Conservation (phyloP, 2,113 vertebrate species). For the Chloebia gouldiae region DNA sequence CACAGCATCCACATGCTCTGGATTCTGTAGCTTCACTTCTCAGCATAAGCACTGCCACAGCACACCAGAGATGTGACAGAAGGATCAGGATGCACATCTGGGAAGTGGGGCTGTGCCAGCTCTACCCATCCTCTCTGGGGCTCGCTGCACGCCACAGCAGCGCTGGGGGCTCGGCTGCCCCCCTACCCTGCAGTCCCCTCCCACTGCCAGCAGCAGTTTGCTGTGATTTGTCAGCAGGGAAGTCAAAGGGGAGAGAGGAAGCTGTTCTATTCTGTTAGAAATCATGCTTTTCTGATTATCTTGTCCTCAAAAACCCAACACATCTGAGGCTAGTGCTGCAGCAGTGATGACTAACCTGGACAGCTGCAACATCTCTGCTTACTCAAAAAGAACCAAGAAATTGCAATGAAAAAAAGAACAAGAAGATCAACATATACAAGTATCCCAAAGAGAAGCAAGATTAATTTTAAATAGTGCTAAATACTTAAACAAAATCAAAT, state of each 20-base stretch:
- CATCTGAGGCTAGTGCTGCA: neutral
- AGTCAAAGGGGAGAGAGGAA: neutral
- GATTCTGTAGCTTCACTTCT: neutral
- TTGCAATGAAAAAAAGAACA: neutral
- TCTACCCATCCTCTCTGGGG: fast-evolving
- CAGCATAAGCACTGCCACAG: neutral
- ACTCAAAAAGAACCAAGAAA: neutral
- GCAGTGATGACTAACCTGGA: neutral
- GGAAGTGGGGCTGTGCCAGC: neutral
- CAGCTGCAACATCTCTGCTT: neutral
- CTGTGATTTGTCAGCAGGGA: neutral
- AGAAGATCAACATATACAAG: neutral
- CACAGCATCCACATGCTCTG: neutral
- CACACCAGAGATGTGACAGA: neutral
- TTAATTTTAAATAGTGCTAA: neutral
- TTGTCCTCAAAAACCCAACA: neutral
- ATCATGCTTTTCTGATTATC: neutral
- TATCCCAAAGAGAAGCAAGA: neutral
- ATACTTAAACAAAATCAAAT: neutral
- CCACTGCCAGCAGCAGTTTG: neutral
- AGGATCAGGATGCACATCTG: neutral
- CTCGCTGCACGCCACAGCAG: neutral
- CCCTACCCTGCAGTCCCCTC: neutral
- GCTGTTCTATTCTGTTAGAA: neutral
- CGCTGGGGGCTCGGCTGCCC: fast-evolving